phyloP scores from a whole-genome alignment of 2,113 vertebrate species.

The Pachycephala philippinensis region DNA sequence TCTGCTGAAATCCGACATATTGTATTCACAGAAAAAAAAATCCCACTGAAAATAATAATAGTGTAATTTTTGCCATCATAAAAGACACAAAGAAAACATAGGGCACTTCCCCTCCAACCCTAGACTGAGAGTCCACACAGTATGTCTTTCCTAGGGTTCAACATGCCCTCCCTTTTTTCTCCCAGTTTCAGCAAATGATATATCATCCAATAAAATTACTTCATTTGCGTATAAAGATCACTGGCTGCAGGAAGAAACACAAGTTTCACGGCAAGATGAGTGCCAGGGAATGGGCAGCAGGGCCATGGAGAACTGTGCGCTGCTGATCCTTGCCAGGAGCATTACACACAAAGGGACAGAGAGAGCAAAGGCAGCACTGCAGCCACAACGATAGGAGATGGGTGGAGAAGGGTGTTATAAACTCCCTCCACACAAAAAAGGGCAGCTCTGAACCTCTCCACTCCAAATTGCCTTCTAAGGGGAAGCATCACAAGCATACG shows the following conservation, averaged over 20 bases:
- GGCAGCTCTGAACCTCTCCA: not conserved
- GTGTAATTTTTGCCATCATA: not conserved
- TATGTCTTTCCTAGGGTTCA: not conserved
- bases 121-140: not conserved
- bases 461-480: not conserved
- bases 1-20: not conserved
- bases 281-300: not conserved
- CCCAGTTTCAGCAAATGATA: not conserved
- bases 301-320: accelerated
- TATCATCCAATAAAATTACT: not conserved
- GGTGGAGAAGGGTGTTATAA: not conserved
- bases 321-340: not conserved
- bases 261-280: not conserved
- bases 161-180: not conserved
- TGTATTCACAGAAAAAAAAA: not conserved
- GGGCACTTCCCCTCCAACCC: not conserved
- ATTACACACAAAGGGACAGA: not conserved
- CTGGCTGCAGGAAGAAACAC: not conserved
- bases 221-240: not conserved
- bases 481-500: not conserved
- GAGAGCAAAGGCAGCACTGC: not conserved
- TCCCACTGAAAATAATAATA: not conserved
- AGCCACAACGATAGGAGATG: accelerated
- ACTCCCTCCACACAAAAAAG: not conserved
- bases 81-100: not conserved